These are phyloP conservation scores for Leiothrix lutea DNA, from an alignment of 2,113 vertebrate genomes.

Conservation along the genomic window DNA sequence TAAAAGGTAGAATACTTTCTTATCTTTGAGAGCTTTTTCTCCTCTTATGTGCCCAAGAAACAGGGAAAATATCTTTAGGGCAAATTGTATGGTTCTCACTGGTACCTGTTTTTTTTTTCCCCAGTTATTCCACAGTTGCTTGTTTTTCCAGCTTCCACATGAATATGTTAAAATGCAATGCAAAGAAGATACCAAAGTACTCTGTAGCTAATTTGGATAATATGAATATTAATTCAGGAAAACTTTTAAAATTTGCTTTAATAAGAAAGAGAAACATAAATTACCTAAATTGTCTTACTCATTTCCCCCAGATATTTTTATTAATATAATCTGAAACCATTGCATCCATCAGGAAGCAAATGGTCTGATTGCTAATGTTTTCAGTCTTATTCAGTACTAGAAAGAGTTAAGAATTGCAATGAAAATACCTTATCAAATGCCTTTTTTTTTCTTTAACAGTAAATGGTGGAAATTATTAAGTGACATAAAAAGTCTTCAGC, in stretches of 20 bases:
- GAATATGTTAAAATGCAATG: conserved; percentile 26
- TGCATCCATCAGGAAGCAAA: conserved; percentile 17
- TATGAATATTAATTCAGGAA: conserved; percentile 64
- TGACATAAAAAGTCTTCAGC: conserved; percentile 25
- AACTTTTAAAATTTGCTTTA: conserved; percentile 63
- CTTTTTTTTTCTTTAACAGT: conserved; percentile 39
- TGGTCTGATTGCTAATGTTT: neutral
- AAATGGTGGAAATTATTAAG: conserved; percentile 63
- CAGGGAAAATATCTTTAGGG: neutral
- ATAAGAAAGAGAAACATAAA: conserved; percentile 65
- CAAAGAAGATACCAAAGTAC: conserved; percentile 18
- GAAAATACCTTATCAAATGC: conserved; percentile 7
- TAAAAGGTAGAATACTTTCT: conserved; percentile 47
- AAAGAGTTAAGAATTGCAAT: neutral
- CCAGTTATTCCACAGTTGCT: conserved; percentile 44
- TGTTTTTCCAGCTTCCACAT: conserved; percentile 48
- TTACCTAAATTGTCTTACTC: conserved; percentile 44
- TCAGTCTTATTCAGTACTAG: neutral
- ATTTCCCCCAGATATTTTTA: conserved; percentile 29
- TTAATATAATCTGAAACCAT: conserved; percentile 28
- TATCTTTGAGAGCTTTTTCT: neutral
- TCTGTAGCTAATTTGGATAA: conserved; percentile 61
- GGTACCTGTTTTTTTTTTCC: neutral
- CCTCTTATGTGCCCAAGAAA: neutral
- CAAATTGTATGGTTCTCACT: neutral